These are phyloP conservation scores for Apistogramma diplotaenia DNA, from an alignment of 2,113 vertebrate species.

Conservation along the genomic window DNA sequence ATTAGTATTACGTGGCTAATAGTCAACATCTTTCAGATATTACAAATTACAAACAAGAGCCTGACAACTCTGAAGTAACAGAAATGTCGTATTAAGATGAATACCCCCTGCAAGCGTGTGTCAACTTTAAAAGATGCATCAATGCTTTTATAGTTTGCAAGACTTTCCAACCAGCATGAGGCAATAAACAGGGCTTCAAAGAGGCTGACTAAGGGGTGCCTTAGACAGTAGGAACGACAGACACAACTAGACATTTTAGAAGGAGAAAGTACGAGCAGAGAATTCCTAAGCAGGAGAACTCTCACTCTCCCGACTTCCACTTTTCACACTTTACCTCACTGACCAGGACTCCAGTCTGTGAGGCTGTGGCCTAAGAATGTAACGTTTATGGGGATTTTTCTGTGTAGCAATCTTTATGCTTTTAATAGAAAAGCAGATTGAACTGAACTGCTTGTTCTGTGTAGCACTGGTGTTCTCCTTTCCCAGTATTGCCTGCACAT, in stretches of 20 bases:
- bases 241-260: neutral
- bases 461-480: neutral
- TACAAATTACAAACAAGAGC: neutral
- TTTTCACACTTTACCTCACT: neutral
- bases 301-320: neutral
- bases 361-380: neutral
- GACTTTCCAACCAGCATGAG: neutral
- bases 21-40: neutral
- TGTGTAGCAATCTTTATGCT: too few species aligned
- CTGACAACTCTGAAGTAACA: neutral
- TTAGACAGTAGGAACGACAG: neutral
- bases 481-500: neutral
- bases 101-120: neutral
- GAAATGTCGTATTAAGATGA: neutral
- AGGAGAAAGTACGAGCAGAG: neutral
- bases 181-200: constrained; percentile 19
- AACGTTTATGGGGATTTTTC: too few species aligned
- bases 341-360: neutral
- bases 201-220: neutral
- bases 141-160: neutral
- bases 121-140: constrained; percentile 1
- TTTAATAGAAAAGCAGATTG: neutral
- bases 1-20: neutral
- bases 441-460: too few species aligned
- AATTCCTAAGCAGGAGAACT: neutral